Base-by-base conservation (phyloP, 2,888 invertebrate genomes). In the Epistrophella euchroma region DNA sequence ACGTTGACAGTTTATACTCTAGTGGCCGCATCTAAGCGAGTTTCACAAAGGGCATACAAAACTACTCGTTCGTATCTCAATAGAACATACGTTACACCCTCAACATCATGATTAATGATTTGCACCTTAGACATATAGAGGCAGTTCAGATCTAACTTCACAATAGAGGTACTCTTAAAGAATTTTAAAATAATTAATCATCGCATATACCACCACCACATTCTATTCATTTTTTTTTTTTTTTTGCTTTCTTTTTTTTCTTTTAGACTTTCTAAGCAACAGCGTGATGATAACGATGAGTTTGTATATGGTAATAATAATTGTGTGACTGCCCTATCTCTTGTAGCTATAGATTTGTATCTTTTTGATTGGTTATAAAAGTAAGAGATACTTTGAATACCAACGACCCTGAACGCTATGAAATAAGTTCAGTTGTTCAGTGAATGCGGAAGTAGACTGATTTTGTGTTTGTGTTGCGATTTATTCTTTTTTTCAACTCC, bases 401-500 rank as follows among this genome's bases (percentile, higher is more conserved):
- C 68, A 76, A 80, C 58, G 72, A 85, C 79, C 79, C 79, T 79
- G 84, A 72, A 47, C 64, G 47, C 32, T 56, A 50, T 50, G 28
- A 64, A 62, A 32, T 37, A 60, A 56, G 32, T 56, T 60, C 37
- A 40, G 22, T 60, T 11, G 22, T 22, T 64, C 22, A 45, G 13
- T 25, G 71, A 85, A 80, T 80, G 80, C 84, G 84, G 84, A 85
- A 85, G 72, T 80, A 76, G 60, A 58, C 76, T 58, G 74, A 66
- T 76, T 85, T 47, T 62, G 19, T 72, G 64, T 58, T 68, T 66
- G 43, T 32, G 40, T 37, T 45, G 62, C 62, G 68, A 75, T 52
- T 22, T 52, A 25, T 25, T 35, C 28, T 55, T 19, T 52, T 52
- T 37, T 19, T 17, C 10, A 43, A 47, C 62, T 22, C 70, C n/a